These are phyloP conservation scores for Rousettus leschenaultii DNA, from an alignment of 2,113 vertebrate genomes.

Conservation along the genomic window DNA sequence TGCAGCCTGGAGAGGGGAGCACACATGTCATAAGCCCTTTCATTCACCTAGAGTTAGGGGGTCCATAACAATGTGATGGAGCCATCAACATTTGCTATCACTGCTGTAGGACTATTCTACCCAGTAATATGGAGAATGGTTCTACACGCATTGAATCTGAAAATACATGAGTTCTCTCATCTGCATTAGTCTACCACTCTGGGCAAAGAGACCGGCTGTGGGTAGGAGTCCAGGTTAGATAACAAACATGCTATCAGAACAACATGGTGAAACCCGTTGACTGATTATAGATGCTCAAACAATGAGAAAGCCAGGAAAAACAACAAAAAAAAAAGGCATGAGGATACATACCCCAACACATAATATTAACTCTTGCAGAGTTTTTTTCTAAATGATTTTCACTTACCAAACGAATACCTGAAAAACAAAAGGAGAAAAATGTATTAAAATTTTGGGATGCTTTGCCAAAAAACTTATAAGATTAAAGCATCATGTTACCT, in stretches of 20 bases:
- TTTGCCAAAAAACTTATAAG: background rate
- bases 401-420: slow-evolving; percentile 92
- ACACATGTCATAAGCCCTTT: background rate
- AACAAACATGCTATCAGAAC: background rate
- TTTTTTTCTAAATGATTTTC: slow-evolving; percentile 62
- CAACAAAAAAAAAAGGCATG: background rate
- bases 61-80: background rate
- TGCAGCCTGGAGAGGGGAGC: background rate
- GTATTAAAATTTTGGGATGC: background rate
- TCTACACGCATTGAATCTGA: accelerated
- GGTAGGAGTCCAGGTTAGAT: background rate
- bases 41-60: background rate
- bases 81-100: background rate
- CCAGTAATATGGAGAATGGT: background rate
- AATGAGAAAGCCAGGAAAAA: background rate
- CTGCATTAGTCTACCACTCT: background rate
- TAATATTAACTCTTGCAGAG: slow-evolving; percentile 21
- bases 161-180: background rate
- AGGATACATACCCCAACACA: slow-evolving; percentile 75
- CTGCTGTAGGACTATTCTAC: background rate
- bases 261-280: accelerated
- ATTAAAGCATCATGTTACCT: background rate
- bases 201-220: background rate
- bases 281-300: background rate
- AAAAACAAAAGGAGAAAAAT: slow-evolving; percentile 78